Evolutionary conservation across 2,113 vertebrate species (phyloP).

Genomic region (Paratilapia polleni): DNA sequence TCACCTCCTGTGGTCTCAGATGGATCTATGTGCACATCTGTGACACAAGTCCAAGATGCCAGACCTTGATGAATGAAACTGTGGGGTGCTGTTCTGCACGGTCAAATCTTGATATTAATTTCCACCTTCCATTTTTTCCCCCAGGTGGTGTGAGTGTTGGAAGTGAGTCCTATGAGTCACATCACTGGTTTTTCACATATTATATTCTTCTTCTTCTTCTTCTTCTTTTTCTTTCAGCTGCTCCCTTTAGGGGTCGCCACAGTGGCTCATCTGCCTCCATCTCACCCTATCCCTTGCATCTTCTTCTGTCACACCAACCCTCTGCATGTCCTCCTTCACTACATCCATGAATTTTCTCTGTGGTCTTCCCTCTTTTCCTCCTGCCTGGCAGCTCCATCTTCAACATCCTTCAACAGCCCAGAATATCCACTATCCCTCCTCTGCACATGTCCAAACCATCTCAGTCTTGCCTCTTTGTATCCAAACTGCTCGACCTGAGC

Average conservation of each 20-base stretch:
- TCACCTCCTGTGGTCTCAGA: background rate
- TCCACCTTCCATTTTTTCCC: background rate
- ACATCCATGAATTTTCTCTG: background rate
- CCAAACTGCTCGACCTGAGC: background rate
- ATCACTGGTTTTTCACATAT: background rate
- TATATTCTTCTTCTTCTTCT: background rate
- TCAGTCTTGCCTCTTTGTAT: background rate
- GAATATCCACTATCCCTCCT: background rate
- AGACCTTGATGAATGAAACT: background rate
- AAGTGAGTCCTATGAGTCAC: constrained; percentile 1
- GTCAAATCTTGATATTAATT: background rate
- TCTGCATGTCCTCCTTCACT: background rate
- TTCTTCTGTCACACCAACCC: background rate
- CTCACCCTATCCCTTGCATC: background rate
- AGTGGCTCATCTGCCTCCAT: background rate
- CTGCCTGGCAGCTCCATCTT: background rate
- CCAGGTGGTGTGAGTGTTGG: constrained; percentile 1
- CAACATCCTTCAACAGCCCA: background rate
- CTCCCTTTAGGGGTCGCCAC: background rate
- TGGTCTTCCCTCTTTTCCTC: background rate
- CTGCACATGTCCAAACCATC: background rate
- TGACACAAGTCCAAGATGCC: background rate
- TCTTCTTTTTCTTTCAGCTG: background rate
- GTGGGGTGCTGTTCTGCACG: background rate
- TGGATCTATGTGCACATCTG: background rate